Conservation (phyloP, 2,888 invertebrate genomes). For the Pristionchus exspectatus region DNA sequence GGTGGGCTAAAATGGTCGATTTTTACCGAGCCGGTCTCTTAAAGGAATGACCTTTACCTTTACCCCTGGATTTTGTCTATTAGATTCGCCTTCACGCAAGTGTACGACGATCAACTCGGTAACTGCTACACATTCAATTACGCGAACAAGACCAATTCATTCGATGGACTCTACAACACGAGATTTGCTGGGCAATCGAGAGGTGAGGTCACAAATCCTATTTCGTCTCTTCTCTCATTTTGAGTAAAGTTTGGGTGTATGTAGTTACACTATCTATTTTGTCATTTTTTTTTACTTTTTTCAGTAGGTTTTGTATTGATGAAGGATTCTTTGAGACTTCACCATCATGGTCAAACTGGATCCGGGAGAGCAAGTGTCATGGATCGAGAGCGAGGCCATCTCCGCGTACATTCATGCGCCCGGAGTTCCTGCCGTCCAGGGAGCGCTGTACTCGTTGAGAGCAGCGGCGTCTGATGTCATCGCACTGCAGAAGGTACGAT, state of each 20-base stretch:
- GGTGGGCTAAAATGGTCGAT: no score
- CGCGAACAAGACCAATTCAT: conserved; percentile 44
- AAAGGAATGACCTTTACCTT: no score
- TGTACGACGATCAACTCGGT: not conserved
- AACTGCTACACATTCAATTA: conserved; percentile 51
- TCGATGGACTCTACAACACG: conserved; percentile 16
- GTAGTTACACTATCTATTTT: no score
- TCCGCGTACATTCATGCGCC: conserved; percentile 33
- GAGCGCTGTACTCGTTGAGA: conserved; percentile 34
- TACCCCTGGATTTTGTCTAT: no score
- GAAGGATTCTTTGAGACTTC: not conserved
- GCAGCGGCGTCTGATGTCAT: conserved; percentile 24
- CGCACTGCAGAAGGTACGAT: conserved; percentile 20
- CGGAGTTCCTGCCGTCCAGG: conserved; percentile 15
- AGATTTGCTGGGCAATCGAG: conserved; percentile 31
- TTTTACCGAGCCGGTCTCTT: no score
- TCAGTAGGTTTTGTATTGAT: no score
- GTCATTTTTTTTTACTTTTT: no score
- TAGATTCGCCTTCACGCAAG: conserved; percentile 22
- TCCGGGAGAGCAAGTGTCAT: conserved; percentile 39
- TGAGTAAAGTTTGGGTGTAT: not conserved
- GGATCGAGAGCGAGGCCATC: conserved; percentile 52
- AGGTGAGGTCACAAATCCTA: not conserved
- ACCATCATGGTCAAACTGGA: conserved; percentile 31
- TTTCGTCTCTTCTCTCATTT: not conserved